Conservation (phyloP, 1,140 invertebrate species). For the Dendroctonus ponderosae region DNA sequence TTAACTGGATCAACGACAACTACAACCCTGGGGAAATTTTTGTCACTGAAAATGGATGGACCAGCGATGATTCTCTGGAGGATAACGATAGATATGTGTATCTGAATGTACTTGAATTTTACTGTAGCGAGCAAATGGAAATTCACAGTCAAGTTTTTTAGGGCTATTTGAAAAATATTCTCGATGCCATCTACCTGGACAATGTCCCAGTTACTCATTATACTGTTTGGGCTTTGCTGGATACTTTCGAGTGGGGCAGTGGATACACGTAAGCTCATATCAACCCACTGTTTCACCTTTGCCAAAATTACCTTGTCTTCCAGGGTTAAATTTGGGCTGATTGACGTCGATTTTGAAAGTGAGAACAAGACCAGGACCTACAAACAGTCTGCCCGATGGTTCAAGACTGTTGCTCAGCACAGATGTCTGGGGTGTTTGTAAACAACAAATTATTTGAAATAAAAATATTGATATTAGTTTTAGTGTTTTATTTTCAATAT, state of each 20-base stretch:
- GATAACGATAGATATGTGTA: conserved; percentile 54
- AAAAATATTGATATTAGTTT: background rate
- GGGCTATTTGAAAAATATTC: conserved; percentile 18
- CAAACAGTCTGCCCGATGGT: conserved; percentile 14
- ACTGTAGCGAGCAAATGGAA: background rate
- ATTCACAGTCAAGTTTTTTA: conserved; percentile 4
- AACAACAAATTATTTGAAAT: background rate
- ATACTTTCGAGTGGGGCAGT: conserved; percentile 24
- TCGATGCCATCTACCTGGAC: conserved; percentile 23
- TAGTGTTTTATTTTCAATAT: background rate
- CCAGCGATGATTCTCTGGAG: conserved; percentile 50
- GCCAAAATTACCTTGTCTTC: conserved; percentile 36
- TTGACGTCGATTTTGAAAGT: conserved; percentile 17
- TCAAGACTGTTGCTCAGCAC: conserved; percentile 5
- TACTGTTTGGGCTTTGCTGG: conserved; percentile 19
- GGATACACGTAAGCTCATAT: conserved; percentile 18
- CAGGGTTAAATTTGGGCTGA: conserved; percentile 16
- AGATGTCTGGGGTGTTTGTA: conserved; percentile 12
- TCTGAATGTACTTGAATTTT: conserved; percentile 25
- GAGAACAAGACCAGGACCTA: conserved; percentile 15
- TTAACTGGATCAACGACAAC: conserved; percentile 65
- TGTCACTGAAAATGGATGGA: conserved; percentile 63
- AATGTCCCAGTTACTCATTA: conserved; percentile 16
- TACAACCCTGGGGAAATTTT: conserved; percentile 58
- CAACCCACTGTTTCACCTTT: conserved; percentile 1